Evolutionary conservation across 1,140 invertebrate genomes (phyloP), one percentile per base, ranked within the genome.

Genomic region (Diachasma alloeum): DNA sequence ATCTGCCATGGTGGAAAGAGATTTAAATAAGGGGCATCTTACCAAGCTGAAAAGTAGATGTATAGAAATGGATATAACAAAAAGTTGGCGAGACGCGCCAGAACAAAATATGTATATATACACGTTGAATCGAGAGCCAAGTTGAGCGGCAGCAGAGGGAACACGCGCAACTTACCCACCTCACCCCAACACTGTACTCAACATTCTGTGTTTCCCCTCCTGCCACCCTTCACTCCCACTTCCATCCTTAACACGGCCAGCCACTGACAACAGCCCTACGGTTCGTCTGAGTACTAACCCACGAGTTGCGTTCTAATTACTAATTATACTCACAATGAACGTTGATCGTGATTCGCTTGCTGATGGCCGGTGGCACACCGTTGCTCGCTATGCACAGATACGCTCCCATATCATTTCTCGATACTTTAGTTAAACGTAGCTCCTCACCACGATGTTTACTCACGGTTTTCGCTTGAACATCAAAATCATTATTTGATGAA

Each of bases 341-440:
- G 87, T 92, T 94, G 80, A 96, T 92, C 81, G 92, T 93, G 81
- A 96, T 95, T 80, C 95, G 91, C 88, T 96, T 96, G 88, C 94
- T 95, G 81, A 96, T 93, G 59, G 94, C 92, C 24, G 95, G 95
- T 36, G 94, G 94, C 15, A 95, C 92, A 42, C 93, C 93, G 79
- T 96, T 96, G 80, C 92, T 94, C n/a, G 95, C 95, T 59, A 96
- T 96, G 87, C 95, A 96, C 66, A 96, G 89, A 88, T 96, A 97
- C 72, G 94, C 94, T n/a, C 94, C 95, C 96, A 97, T 97, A 86
- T 97, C 95, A 71, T 94, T 93, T 71, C 96, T 91, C 74, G 93
- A 94, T 81, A 97, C 95, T 90, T 96, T 96, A 59, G 91, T 92
- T 78, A 97, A 90, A 79, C 93, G 93, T 74, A 97, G 87, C 13